These are phyloP conservation scores for Taurulus bubalis DNA, from an alignment of 2,113 vertebrate genomes.

Conservation along the genomic window DNA sequence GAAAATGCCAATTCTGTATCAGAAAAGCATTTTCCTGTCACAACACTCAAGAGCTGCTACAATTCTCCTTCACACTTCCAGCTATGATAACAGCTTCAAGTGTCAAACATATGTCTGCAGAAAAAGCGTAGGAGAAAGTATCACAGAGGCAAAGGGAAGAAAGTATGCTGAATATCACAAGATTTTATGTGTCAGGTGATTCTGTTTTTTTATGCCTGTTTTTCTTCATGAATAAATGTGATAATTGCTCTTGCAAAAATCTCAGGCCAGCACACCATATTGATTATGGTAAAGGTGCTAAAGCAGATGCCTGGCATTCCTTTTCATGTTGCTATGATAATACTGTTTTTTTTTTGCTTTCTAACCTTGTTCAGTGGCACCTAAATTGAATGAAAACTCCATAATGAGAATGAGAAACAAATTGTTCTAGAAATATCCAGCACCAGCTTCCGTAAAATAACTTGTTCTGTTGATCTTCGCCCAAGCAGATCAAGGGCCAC, in stretches of 20 bases:
- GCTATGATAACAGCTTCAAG: slow-evolving; percentile 78
- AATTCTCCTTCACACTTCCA: slow-evolving; percentile 79
- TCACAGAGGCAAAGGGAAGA: slow-evolving; percentile 57
- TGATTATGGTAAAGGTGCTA: slow-evolving; percentile 77
- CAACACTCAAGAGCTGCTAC: slow-evolving; percentile 73
- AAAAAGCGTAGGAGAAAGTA: slow-evolving; percentile 73
- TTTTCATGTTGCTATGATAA: slow-evolving; percentile 39
- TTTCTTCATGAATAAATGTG: slow-evolving; percentile 70
- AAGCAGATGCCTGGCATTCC: slow-evolving; percentile 43
- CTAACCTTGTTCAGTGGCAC: slow-evolving; percentile 35
- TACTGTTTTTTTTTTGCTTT: slow-evolving; percentile 62
- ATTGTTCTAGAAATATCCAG: slow-evolving; percentile 49
- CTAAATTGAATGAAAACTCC: slow-evolving; percentile 20
- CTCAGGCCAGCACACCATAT: slow-evolving; percentile 71
- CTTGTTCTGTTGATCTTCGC: slow-evolving; percentile 41
- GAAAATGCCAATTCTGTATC: slow-evolving; percentile 66
- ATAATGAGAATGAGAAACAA: slow-evolving; percentile 50
- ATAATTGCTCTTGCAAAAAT: slow-evolving; percentile 79
- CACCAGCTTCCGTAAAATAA: slow-evolving; percentile 36
- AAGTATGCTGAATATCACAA: slow-evolving; percentile 74
- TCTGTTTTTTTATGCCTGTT: slow-evolving; percentile 33
- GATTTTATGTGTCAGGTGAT: slow-evolving; percentile 72
- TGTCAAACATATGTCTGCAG: slow-evolving; percentile 79
- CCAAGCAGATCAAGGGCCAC: slow-evolving; percentile 55
- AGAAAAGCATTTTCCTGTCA: slow-evolving; percentile 70